Conservation (phyloP, 2,888 invertebrate species). For the Agrilus mali region DNA sequence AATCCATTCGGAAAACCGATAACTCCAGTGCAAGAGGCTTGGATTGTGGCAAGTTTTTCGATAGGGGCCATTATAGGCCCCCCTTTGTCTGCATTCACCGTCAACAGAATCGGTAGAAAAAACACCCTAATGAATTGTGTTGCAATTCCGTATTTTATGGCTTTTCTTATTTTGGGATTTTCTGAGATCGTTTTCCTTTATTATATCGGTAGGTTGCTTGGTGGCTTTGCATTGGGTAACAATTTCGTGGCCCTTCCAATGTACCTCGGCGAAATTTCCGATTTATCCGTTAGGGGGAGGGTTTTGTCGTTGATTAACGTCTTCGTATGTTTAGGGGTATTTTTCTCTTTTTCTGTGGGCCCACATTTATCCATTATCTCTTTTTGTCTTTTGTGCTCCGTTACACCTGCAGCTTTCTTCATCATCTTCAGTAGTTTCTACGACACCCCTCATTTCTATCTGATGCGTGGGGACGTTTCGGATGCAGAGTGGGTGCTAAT, state of each 20-base stretch:
- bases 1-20: slow-evolving; percentile 38
- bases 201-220: slow-evolving; percentile 33
- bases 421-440: slow-evolving; percentile 57
- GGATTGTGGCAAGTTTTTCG: slow-evolving; percentile 61
- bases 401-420: slow-evolving; percentile 26
- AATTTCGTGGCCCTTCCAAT: slow-evolving; percentile 60
- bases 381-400: slow-evolving; percentile 15
- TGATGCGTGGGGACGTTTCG: slow-evolving; percentile 40
- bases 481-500: slow-evolving; percentile 52
- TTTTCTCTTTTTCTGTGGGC: slow-evolving; percentile 32
- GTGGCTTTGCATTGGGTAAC: slow-evolving; percentile 54
- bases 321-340: slow-evolving; percentile 53
- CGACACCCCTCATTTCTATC: slow-evolving; percentile 59
- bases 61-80: slow-evolving; percentile 52
- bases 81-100: slow-evolving; percentile 53
- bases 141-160: slow-evolving; percentile 49
- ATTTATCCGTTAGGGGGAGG: slow-evolving; percentile 61
- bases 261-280: slow-evolving; percentile 72
- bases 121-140: slow-evolving; percentile 51
- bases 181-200: slow-evolving; percentile 23
- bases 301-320: slow-evolving; percentile 66
- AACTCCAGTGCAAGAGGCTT: slow-evolving; percentile 47
- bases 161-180: slow-evolving; percentile 38
- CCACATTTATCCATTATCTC: slow-evolving; percentile 16
- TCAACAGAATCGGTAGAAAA: slow-evolving; percentile 47